These are phyloP conservation scores for Unio delphinus DNA, from an alignment of 2,888 invertebrate genomes.

Conservation along the genomic window DNA sequence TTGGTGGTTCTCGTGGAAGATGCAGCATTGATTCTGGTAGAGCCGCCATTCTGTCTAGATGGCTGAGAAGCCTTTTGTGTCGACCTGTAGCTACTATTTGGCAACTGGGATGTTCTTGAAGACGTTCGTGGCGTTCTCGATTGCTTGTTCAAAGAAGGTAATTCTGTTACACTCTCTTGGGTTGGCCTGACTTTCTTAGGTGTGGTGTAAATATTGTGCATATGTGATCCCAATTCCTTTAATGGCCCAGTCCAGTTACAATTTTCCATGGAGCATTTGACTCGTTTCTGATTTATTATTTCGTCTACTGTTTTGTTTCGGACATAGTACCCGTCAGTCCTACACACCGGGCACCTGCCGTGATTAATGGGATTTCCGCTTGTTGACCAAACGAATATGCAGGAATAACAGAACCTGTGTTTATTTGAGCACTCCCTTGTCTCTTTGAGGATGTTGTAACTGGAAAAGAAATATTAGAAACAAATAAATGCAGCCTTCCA, in stretches of 20 bases:
- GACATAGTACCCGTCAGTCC: constrained; percentile 52
- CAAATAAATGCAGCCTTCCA: background rate
- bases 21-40: too few species aligned
- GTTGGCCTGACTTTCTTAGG: constrained; percentile 4
- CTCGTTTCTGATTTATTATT: constrained; percentile 49
- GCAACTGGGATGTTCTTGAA: background rate
- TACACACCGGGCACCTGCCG: constrained; percentile 66
- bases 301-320: constrained; percentile 50
- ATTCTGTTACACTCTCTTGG: constrained; percentile 1
- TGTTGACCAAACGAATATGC: constrained; percentile 67
- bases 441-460: constrained; percentile 66
- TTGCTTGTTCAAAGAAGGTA: background rate
- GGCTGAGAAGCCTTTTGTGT: too few species aligned
- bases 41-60: too few species aligned
- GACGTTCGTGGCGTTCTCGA: background rate
- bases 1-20: too few species aligned
- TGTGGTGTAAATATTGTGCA: constrained; percentile 40
- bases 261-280: constrained; percentile 59
- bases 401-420: constrained; percentile 67
- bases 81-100: too few species aligned
- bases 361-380: constrained; percentile 64
- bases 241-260: constrained; percentile 59
- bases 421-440: constrained; percentile 63
- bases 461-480: constrained; percentile 35
- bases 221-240: constrained; percentile 40